phyloP scores from a whole-genome alignment of 2,888 invertebrate genomes.

The Octonoba sinensis region DNA sequence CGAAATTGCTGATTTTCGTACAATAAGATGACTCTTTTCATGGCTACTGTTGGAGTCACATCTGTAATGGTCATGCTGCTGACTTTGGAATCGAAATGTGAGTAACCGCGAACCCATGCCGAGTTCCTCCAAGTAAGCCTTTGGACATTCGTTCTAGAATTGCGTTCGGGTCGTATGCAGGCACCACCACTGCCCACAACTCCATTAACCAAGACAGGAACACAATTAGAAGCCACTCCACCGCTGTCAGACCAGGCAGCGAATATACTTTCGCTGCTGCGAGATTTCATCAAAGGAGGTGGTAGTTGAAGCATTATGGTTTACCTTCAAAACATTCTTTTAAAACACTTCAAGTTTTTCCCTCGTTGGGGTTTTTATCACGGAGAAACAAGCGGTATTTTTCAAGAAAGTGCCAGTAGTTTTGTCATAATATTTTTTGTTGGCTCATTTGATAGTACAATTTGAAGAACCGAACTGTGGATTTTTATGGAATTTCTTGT shows the following conservation, averaged over 20 bases:
- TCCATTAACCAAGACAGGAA: constrained; percentile 38
- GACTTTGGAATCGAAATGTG: constrained; percentile 31
- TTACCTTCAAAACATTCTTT: background rate
- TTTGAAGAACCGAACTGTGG: too few species aligned
- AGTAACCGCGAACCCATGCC: constrained; percentile 67
- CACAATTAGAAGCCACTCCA: constrained; percentile 31
- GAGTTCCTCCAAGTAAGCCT: constrained; percentile 68
- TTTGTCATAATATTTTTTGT: too few species aligned
- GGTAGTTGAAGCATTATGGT: constrained; percentile 50
- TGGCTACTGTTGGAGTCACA: constrained; percentile 74
- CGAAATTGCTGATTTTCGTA: constrained; percentile 90
- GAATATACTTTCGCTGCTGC: background rate
- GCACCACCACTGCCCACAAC: constrained; percentile 51
- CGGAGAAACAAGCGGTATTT: too few species aligned
- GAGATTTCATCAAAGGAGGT: constrained; percentile 48
- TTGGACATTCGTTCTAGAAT: constrained; percentile 66
- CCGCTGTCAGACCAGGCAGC: constrained; percentile 55
- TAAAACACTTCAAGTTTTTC: background rate
- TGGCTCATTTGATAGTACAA: too few species aligned
- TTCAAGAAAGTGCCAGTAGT: too few species aligned
- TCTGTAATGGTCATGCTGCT: constrained; percentile 70
- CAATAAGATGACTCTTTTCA: constrained; percentile 79
- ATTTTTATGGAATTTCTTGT: too few species aligned
- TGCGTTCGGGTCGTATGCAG: constrained; percentile 61
- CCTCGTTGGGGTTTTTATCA: too few species aligned